Evolutionary conservation across 2,113 vertebrate species (phyloP).

Genomic region (Poecilia latipinna): DNA sequence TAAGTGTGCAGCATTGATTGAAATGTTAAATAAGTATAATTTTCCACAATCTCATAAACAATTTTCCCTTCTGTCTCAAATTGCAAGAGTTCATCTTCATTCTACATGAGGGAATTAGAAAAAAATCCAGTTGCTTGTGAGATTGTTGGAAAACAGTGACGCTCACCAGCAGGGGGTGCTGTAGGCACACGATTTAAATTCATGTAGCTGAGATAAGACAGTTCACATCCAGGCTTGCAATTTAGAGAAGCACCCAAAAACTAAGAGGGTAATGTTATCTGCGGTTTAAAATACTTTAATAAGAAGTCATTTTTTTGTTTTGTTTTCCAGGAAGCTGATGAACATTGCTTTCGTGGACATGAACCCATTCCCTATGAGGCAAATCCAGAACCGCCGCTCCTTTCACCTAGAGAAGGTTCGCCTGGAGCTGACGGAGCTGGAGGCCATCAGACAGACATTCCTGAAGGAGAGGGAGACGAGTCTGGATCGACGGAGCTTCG

Average conservation of each 20-base stretch:
- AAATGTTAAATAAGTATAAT: too few relatives aligned
- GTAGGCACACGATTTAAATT: background rate
- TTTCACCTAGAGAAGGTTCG: constrained; percentile 96
- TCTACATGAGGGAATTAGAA: background rate
- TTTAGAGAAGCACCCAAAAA: background rate
- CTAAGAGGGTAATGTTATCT: background rate
- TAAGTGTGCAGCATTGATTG: too few relatives aligned
- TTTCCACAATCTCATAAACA: too few relatives aligned
- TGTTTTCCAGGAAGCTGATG: constrained; percentile 86
- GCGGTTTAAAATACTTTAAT: background rate
- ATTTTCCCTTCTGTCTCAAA: too few relatives aligned
- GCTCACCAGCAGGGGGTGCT: background rate
- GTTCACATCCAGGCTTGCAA: background rate
- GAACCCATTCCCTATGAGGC: constrained; percentile 95
- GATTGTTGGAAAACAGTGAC: background rate
- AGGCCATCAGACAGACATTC: constrained; percentile 95
- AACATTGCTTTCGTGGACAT: constrained; percentile 93
- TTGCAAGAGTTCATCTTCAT: background rate
- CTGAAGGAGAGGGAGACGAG: constrained; percentile 89
- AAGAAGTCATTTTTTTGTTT: background rate
- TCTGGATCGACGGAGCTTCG: constrained; percentile 86
- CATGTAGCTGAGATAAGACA: background rate
- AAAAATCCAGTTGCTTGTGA: background rate
- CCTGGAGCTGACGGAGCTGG: constrained; percentile 92
- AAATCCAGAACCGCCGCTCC: constrained; percentile 92